phyloP scores from a whole-genome alignment of 2,888 invertebrate species.

The Pseudococcus viburni region DNA sequence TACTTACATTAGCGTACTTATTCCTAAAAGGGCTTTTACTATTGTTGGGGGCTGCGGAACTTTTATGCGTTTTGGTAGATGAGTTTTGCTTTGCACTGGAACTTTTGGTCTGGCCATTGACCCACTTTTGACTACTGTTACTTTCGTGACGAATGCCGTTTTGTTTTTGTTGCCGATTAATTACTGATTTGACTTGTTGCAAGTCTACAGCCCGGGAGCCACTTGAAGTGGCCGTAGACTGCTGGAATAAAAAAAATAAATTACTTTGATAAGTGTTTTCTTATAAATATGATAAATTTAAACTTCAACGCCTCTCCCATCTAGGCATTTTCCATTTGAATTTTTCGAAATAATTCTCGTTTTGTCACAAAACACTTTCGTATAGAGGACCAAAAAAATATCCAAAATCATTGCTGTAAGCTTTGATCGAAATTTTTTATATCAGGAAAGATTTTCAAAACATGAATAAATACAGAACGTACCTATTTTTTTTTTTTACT shows the following conservation, averaged over 20 bases:
- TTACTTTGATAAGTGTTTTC: too few species aligned
- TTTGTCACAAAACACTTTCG: too few species aligned
- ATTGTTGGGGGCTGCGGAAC: constrained; percentile 5
- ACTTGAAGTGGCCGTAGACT: constrained; percentile 70
- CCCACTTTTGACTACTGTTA: constrained; percentile 25
- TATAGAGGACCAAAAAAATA: too few species aligned
- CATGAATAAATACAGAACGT: too few species aligned
- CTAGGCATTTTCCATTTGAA: too few species aligned
- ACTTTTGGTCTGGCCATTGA: background rate
- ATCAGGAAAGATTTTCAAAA: background rate
- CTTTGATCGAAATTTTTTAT: too few species aligned
- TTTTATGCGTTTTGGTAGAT: constrained; percentile 9
- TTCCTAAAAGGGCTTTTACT: constrained; percentile 62
- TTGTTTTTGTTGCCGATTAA: constrained; percentile 59
- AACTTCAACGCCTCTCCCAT: too few species aligned
- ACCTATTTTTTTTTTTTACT: background rate
- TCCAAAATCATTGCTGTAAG: too few species aligned
- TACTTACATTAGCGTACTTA: constrained; percentile 62
- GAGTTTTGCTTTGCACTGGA: constrained; percentile 15
- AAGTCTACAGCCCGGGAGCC: constrained; percentile 71
- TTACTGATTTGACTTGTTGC: constrained; percentile 70
- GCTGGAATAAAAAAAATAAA: constrained; percentile 68
- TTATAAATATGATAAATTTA: too few species aligned
- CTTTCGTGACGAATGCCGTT: constrained; percentile 49
- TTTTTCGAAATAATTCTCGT: too few species aligned